Evolutionary conservation across 2,888 invertebrate species (phyloP), one percentile per base, ranked within the genome.

Genomic region (Amphimallon solstitiale): DNA sequence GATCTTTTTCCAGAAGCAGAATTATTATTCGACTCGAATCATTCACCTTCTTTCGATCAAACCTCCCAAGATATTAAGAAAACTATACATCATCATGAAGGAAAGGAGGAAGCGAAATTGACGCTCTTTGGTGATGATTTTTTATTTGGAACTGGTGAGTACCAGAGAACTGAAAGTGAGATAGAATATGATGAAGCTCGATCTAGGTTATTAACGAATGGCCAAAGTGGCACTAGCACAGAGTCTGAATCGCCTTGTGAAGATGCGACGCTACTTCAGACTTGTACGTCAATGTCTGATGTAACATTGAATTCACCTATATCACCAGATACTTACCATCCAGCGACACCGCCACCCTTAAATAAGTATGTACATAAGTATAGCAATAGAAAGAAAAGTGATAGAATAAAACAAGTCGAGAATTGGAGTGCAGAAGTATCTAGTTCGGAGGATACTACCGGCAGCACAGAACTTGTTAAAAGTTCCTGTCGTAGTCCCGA

Each of bases 1-100:
- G 92, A 92, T 75, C 81, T 92, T 69, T 92, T 92, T 77, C 92
- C 92, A 0, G 92, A 92, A 75, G 91, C 91, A 0, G 92, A 92
- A 77, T 80, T 91, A 54, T 79, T 91, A 52, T 90, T 92, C 74
- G 89, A 91, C 63, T 85, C 89, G 0, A 91, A 91, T 71, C 90
- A 91, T 72, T 90, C 91, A 0, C 90, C 90, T 19, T 84, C 86
- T 1, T 86, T 85, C 72, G 80, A 81, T 68, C 77, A 77, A 46
- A 73, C 77, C 59, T 75, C 78, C n/a, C 74, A 74, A 12, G 73
- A 73, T 46, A 40, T 71, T n/a, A 74, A 73, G 62, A 63, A 72
- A 40, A 59, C 69, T 12, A 17, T 63, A 35, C 68, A 71, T 48
- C 37, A 52, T 9, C 66, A 69, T 34, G 73, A 70, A 35, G 67